Percentiles rank a stretch among this genome's conserved stretches.
Evolutionary conservation across 2,113 vertebrate species (phyloP).

Genomic region (Crotalus viridis): DNA sequence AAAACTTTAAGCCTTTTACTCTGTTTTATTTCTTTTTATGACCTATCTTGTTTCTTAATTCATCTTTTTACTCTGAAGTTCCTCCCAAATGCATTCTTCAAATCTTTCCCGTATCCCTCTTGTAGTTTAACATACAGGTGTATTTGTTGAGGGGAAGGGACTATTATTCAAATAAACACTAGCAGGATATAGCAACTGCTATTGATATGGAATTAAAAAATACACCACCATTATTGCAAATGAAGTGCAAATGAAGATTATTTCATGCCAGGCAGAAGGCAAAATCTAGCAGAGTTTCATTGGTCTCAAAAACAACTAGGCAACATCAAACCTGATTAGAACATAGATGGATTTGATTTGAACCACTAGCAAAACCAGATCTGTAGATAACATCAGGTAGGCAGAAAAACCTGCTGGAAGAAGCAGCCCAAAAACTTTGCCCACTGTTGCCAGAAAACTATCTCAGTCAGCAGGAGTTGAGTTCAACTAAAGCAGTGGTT

Average conservation of each 20-base stretch:
- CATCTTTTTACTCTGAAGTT: not conserved
- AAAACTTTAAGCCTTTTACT: not conserved
- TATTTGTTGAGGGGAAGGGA: not conserved
- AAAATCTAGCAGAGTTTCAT: not conserved
- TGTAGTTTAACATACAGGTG: not conserved
- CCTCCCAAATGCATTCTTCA: not conserved
- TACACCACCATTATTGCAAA: not conserved
- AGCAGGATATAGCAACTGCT: not conserved
- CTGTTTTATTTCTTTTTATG: not conserved
- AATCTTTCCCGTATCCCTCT: not conserved
- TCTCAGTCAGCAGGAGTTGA: not conserved
- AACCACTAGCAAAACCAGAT: not conserved
- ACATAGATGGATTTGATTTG: not conserved
- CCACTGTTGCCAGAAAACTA: not conserved
- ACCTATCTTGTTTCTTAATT: not conserved
- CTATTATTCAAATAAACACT: not conserved
- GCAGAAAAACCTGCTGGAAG: not conserved
- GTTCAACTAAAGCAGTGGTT: not conserved
- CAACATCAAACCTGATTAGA: not conserved
- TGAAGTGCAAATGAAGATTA: not conserved
- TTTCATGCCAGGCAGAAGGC: not conserved
- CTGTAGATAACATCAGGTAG: not conserved
- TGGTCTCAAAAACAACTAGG: not conserved
- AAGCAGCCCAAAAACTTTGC: not conserved
- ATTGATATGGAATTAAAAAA: not conserved